phyloP scores from a whole-genome alignment of 2,113 vertebrate species.

The Gymnobelideus leadbeateri region DNA sequence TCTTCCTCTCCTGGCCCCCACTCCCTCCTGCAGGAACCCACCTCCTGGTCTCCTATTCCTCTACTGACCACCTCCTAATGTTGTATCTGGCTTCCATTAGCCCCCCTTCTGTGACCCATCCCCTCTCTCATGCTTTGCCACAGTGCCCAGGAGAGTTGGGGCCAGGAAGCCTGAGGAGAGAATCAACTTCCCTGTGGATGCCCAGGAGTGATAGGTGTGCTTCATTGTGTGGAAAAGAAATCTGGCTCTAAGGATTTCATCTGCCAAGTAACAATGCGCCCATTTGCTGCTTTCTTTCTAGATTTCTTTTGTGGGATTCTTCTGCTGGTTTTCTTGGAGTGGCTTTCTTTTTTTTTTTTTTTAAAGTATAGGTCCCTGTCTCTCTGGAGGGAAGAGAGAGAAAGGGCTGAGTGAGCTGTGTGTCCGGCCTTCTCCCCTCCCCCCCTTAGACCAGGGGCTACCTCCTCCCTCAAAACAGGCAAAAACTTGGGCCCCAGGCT shows the following conservation, averaged over 20 bases:
- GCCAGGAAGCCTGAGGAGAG: neutral
- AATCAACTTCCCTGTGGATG: neutral
- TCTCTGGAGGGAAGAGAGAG: too few relatives aligned
- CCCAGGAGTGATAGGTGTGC: neutral
- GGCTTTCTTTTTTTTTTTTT: neutral
- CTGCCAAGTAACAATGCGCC: neutral
- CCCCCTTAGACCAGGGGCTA: slow-evolving; percentile 8
- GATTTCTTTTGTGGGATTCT: too few relatives aligned
- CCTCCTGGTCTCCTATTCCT: neutral
- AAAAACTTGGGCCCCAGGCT: slow-evolving; percentile 40
- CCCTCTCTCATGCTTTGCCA: neutral
- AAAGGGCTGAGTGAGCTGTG: neutral
- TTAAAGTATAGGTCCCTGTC: neutral
- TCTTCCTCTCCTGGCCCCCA: neutral
- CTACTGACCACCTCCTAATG: neutral
- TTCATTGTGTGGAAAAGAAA: neutral
- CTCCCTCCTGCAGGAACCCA: neutral
- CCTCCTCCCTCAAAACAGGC: slow-evolving; percentile 20
- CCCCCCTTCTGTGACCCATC: neutral
- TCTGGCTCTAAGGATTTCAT: neutral
- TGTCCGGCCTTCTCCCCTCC: neutral
- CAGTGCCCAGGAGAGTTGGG: neutral
- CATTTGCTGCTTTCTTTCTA: neutral
- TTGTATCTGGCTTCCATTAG: neutral
- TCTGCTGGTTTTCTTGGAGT: neutral